Evolutionary conservation across 37 sponge, comb jelly and placozoan genomes (phyloP), one percentile per base, ranked within the genome.

Genomic region (Petrosia ficiformis): DNA sequence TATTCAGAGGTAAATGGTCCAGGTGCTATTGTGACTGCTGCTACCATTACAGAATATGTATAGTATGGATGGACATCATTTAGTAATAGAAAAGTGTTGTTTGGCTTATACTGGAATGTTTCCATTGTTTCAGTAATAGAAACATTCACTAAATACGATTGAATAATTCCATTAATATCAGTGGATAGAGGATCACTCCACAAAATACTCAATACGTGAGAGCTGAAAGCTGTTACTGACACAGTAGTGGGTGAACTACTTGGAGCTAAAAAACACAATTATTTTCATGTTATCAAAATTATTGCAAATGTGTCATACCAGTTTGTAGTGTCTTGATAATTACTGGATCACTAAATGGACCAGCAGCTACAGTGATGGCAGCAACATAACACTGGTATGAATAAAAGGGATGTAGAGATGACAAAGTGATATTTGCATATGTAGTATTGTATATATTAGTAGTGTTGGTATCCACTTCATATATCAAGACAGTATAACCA

Each of bases 141-240:
- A 29, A 80, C n/a, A 29, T 40, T 71, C 33, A 80, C 63, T 5
- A 31, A 24, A 39, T 71, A 80, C 31, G 14, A 30, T 22, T 42
- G 57, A 28, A 80, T 42, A 25, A 71, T 21, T 21, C 80, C 80
- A 80, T 80, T 80, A 24, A 40, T 57, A 22, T 68, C 41, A 64
- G 57, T 24, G 24, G 37, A 33, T 1, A 4, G 14, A 59, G 71
- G 80, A 59, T 67, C 71, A 11, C 38, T 34, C 80, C 80, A 80
- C 5, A n/a, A 29, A 19, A 80, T 29, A 3, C 58, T 16, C 2
- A 59, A 19, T 40, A 71, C 71, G 10, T 24, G 35, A 59, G 80
- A 61, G 63, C 68, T 61, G 32, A 57, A 24, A 0, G 63, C 43
- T 10, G 39, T 5, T 11, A 39, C 64, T 22, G 1, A 21, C 29